Percentiles rank a stretch among this genome's conserved stretches.
Conservation (phyloP, 1,140 invertebrate species). For the Anthonomus grandis region DNA sequence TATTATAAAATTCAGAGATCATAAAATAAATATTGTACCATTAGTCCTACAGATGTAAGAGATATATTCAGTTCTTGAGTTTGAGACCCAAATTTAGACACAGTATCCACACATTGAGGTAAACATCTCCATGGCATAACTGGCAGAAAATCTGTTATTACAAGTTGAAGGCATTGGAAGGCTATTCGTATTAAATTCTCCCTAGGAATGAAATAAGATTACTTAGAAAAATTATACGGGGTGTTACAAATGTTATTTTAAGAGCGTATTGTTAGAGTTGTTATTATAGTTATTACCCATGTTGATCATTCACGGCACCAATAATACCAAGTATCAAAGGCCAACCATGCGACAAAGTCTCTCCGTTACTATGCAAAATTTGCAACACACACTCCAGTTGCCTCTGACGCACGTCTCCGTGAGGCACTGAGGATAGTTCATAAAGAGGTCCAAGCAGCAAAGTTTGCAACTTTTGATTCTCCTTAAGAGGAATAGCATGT, state of each 20-base stretch:
- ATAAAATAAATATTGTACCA: slow-evolving; percentile 60
- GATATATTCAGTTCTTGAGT: slow-evolving; percentile 97
- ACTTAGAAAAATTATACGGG: background rate
- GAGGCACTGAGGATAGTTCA: slow-evolving; percentile 83
- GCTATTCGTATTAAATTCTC: slow-evolving; percentile 89
- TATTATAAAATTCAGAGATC: background rate
- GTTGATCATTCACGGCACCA: slow-evolving; percentile 87
- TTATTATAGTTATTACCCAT: slow-evolving; percentile 63
- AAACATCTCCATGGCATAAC: slow-evolving; percentile 85
- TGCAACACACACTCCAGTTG: slow-evolving; percentile 94
- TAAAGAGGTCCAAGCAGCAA: slow-evolving; percentile 84
- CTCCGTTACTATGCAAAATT: slow-evolving; percentile 88
- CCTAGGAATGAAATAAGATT: slow-evolving; percentile 51
- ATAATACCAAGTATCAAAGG: slow-evolving; percentile 91
- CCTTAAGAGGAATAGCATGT: slow-evolving; percentile 77
- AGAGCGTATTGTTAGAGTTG: background rate
- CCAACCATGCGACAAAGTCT: slow-evolving; percentile 90
- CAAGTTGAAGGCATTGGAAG: slow-evolving; percentile 93
- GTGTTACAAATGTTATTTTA: background rate
- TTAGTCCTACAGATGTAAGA: slow-evolving; percentile 92
- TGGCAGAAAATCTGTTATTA: slow-evolving; percentile 94
- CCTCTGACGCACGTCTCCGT: slow-evolving; percentile 89
- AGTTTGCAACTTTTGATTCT: slow-evolving; percentile 85
- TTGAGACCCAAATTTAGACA: slow-evolving; percentile 94
- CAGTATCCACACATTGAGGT: slow-evolving; percentile 88